Conservation (phyloP, 2,888 invertebrate species). For the Scaptodrosophila latifasciaeformis region DNA sequence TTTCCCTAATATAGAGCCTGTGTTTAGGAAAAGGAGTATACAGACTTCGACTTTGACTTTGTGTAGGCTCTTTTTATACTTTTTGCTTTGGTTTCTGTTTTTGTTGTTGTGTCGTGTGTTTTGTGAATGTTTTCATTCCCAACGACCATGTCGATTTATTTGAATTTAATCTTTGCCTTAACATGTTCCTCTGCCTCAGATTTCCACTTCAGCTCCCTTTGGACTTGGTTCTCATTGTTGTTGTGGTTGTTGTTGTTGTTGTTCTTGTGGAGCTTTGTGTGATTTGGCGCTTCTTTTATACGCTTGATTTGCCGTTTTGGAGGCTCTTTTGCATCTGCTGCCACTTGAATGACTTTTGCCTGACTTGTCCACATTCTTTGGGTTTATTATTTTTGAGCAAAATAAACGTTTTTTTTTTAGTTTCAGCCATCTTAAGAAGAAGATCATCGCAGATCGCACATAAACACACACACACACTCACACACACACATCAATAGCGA, state of each 20-base stretch:
- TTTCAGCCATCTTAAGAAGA: too few relatives aligned
- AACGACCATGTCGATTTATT: conserved; percentile 72
- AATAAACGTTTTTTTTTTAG: too few relatives aligned
- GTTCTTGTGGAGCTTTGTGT: conserved; percentile 12
- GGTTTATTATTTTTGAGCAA: neutral
- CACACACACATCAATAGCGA: too few relatives aligned
- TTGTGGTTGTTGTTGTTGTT: conserved; percentile 18
- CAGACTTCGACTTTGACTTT: too few relatives aligned
- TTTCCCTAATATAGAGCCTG: too few relatives aligned
- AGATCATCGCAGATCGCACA: too few relatives aligned
- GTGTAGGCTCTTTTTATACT: too few relatives aligned
- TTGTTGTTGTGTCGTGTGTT: conserved; percentile 34
- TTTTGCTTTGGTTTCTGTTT: too few relatives aligned
- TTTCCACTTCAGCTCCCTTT: conserved; percentile 10
- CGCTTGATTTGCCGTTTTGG: conserved; percentile 15
- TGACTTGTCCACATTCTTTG: too few relatives aligned
- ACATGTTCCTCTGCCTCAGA: conserved; percentile 39
- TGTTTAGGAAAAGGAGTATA: too few relatives aligned
- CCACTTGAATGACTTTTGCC: too few relatives aligned
- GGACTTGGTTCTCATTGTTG: conserved; percentile 6
- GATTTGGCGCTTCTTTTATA: conserved; percentile 24
- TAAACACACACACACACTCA: neutral
- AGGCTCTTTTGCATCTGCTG: conserved; percentile 1
- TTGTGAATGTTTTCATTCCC: conserved; percentile 71
- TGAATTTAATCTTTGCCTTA: conserved; percentile 71